These are phyloP conservation scores for Campylomormyrus tamandua DNA, from an alignment of 2,113 vertebrate species.

Conservation along the genomic window DNA sequence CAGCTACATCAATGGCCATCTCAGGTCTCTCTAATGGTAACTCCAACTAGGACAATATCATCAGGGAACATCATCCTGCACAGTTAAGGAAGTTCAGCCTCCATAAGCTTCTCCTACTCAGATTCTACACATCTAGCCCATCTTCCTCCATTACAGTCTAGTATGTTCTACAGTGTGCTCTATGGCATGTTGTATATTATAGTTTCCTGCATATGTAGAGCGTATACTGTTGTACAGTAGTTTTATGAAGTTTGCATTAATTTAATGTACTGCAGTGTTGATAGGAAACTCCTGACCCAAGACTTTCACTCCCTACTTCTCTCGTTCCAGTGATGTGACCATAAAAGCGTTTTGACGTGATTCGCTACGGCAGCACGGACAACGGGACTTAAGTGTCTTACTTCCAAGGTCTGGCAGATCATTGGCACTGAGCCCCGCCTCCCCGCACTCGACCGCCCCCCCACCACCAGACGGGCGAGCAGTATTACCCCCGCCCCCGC, in stretches of 20 bases:
- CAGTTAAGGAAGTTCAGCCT: background rate
- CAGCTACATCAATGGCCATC: background rate
- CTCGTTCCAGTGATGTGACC: background rate
- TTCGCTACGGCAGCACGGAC: background rate
- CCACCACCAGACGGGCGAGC: background rate
- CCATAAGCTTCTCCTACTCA: background rate
- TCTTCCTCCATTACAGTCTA: background rate
- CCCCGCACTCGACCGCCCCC: background rate
- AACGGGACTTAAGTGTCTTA: background rate
- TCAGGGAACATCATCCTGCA: background rate
- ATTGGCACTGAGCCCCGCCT: background rate
- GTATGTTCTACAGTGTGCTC: background rate
- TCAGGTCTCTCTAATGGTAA: background rate
- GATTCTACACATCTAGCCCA: background rate
- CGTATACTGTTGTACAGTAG: background rate
- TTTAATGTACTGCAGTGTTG: background rate
- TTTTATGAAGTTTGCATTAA: background rate
- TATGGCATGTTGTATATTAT: background rate
- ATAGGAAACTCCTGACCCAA: background rate
- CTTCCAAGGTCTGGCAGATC: background rate
- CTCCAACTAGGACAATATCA: background rate
- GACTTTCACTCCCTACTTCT: background rate
- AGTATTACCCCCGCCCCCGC: background rate
- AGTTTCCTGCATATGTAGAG: no score
- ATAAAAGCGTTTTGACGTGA: no score